A percentile compares a stretch with the other conserved stretches of the same genome.
Conservation (phyloP, 2,888 invertebrate species). For the Parapristionchus giblindavisi region DNA sequence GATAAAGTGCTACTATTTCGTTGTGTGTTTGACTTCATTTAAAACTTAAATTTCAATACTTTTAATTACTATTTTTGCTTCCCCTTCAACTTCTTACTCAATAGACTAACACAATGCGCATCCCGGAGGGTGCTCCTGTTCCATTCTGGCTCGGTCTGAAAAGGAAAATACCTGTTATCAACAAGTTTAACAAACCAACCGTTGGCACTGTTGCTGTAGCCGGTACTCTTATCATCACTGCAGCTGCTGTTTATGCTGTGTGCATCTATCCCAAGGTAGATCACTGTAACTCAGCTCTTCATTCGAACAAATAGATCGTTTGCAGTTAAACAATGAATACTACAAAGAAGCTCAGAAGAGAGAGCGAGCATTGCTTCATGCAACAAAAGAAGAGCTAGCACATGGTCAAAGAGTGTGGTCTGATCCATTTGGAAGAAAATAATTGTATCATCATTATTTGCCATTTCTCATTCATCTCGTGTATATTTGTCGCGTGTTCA, state of each 20-base stretch:
- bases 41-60: not conserved
- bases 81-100: too few species aligned
- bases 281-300: not conserved
- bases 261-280: conserved; percentile 56
- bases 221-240: conserved; percentile 52
- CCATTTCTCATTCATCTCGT: conserved; percentile 9
- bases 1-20: not conserved
- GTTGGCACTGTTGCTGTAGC: conserved; percentile 61
- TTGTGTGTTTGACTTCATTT: not conserved
- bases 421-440: conserved; percentile 61
- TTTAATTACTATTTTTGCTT: not conserved
- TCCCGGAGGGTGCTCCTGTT: conserved; percentile 63
- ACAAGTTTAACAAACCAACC: conserved; percentile 45
- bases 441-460: conserved; percentile 30
- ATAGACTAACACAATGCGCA: conserved; percentile 58
- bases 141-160: conserved; percentile 57
- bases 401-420: conserved; percentile 58
- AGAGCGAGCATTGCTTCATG: conserved; percentile 57
- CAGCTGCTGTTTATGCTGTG: conserved; percentile 57
- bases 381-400: conserved; percentile 56
- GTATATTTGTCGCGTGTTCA: not conserved
- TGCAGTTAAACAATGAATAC: conserved; percentile 50
- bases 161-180: conserved; percentile 51
- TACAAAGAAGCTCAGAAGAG: conserved; percentile 60
- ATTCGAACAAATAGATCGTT: not conserved